Percentiles rank a stretch among this genome's conserved stretches.
These are phyloP conservation scores for Diplolepis rosae DNA, from an alignment of 2,888 invertebrate genomes.

Conservation along the genomic window DNA sequence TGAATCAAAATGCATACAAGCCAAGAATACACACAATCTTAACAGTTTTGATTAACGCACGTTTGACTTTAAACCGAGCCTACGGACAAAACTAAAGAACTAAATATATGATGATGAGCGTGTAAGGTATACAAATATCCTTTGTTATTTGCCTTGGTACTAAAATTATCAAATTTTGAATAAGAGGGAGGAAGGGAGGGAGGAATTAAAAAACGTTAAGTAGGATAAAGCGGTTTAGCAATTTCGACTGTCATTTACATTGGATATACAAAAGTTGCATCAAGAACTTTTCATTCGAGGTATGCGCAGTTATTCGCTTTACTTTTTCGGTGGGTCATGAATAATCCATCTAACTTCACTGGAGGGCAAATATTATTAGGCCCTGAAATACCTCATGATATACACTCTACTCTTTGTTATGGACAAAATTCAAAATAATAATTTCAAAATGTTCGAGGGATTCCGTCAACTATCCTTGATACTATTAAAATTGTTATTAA, in stretches of 20 bases:
- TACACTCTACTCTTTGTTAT: slow-evolving; percentile 9
- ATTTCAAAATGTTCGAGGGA: neutral
- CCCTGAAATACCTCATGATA: neutral
- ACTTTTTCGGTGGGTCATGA: neutral
- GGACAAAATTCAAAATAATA: neutral
- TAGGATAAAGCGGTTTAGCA: neutral
- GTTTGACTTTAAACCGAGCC: neutral
- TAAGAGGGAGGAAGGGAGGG: neutral
- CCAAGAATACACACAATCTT: neutral
- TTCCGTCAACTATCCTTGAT: neutral
- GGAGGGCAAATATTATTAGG: neutral
- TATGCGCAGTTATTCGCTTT: neutral
- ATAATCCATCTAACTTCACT: neutral
- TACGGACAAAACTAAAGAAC: neutral
- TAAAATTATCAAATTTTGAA: neutral
- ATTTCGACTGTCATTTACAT: neutral
- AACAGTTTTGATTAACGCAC: neutral
- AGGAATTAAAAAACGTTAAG: neutral
- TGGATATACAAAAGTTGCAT: neutral
- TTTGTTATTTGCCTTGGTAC: neutral
- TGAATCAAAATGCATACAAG: neutral
- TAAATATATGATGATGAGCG: neutral
- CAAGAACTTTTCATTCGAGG: neutral
- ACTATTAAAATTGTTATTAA: neutral
- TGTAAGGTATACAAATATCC: slow-evolving; percentile 43